phyloP scores from a whole-genome alignment of 2,888 invertebrate genomes.

The Elysia crispata region DNA sequence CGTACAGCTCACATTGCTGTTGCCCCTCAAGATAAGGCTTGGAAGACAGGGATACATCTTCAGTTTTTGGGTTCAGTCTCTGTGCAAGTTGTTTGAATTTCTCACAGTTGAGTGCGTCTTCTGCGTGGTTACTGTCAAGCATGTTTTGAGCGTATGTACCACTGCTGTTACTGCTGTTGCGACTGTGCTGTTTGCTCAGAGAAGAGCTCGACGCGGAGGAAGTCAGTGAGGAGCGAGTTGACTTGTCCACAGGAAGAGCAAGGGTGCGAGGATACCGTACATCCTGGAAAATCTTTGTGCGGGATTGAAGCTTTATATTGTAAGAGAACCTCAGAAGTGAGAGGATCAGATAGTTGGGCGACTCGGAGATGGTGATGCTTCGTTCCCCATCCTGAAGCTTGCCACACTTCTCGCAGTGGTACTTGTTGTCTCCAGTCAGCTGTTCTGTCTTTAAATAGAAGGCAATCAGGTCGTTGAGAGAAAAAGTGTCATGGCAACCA shows the following conservation, averaged over 20 bases:
- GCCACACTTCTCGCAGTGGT: conserved; percentile 87
- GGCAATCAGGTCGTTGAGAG: conserved; percentile 86
- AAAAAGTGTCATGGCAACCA: not conserved
- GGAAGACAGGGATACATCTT: not conserved
- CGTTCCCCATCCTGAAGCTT: conserved; percentile 87
- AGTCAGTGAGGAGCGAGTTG: not conserved
- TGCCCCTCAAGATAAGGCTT: conserved; percentile 19
- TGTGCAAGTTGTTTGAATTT: conserved; percentile 28
- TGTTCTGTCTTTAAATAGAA: conserved; percentile 88
- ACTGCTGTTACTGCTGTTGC: not conserved
- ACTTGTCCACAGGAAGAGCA: conserved; percentile 62
- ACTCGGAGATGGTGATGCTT: conserved; percentile 83
- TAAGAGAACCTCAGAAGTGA: conserved; percentile 89
- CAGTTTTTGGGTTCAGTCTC: not conserved
- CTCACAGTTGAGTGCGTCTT: conserved; percentile 12
- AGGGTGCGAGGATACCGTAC: conserved; percentile 75
- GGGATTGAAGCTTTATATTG: conserved; percentile 84
- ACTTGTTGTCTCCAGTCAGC: conserved; percentile 88
- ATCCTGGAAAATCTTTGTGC: conserved; percentile 85
- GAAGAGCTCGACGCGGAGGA: not conserved
- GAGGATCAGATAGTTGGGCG: conserved; percentile 88
- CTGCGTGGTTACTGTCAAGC: not conserved
- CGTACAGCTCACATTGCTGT: conserved; percentile 80
- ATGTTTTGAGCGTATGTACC: not conserved
- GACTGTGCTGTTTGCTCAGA: conserved; percentile 11